These are phyloP conservation scores for Alexandromys fortis DNA, from an alignment of 2,113 vertebrate species.

Conservation along the genomic window DNA sequence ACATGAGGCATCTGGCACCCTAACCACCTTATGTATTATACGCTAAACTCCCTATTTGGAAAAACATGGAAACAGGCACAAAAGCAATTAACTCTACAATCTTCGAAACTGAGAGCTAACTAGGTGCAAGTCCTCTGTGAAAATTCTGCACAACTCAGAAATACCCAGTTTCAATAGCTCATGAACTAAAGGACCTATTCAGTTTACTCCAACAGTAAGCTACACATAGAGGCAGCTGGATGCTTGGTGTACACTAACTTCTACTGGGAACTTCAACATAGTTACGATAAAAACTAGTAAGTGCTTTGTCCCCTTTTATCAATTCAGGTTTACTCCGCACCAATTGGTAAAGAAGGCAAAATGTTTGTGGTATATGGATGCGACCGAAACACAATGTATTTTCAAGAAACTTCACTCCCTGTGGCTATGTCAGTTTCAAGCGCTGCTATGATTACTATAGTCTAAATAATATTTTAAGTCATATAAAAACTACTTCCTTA, in stretches of 20 bases:
- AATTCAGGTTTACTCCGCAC: neutral
- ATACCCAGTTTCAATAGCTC: neutral
- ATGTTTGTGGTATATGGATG: neutral
- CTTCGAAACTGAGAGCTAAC: constrained; percentile 3
- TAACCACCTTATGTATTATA: neutral
- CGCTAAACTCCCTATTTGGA: constrained; percentile 9
- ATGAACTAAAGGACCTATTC: constrained; percentile 7
- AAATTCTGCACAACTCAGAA: neutral
- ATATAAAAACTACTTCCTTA: neutral
- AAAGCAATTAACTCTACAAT: constrained; percentile 7
- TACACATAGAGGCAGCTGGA: neutral
- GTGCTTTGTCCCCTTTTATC: neutral
- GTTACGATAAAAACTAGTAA: neutral
- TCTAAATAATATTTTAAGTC: neutral
- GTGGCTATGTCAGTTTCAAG: neutral
- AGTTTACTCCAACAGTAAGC: neutral
- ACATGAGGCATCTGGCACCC: neutral
- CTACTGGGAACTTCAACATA: neutral
- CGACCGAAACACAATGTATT: neutral
- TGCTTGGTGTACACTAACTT: neutral
- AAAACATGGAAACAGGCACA: neutral
- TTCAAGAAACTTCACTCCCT: neutral
- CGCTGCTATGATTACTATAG: neutral
- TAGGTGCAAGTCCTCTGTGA: neutral
- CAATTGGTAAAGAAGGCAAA: constrained; percentile 7